Conservation (phyloP, 1,140 invertebrate genomes). For the Heliconius hermathena region DNA sequence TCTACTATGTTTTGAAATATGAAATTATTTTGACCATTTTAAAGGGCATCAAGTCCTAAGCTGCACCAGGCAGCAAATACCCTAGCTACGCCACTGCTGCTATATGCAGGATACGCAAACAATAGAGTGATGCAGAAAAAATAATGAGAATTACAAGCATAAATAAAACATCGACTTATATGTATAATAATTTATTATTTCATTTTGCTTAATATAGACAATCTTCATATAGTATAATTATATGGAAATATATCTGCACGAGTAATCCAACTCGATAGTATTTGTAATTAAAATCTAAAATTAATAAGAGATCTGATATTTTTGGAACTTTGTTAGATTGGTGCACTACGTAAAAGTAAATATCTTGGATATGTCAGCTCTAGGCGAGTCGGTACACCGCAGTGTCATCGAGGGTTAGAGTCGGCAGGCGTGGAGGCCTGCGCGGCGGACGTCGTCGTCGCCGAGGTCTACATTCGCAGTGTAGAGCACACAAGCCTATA, state of each 20-base stretch:
- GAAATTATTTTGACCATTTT: too few relatives aligned
- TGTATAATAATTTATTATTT: conserved; percentile 32
- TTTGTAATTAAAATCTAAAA: conserved; percentile 19
- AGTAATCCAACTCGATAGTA: conserved; percentile 16
- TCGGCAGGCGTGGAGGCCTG: conserved; percentile 66
- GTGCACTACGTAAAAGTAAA: conserved; percentile 47
- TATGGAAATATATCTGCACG: conserved; percentile 27
- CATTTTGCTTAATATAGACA: conserved; percentile 9
- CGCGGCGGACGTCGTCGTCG: conserved; percentile 72
- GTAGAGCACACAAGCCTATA: conserved; percentile 91
- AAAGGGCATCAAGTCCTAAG: too few relatives aligned
- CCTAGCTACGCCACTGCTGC: too few relatives aligned
- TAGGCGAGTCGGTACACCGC: conserved; percentile 74
- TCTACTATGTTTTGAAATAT: too few relatives aligned
- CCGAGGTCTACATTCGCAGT: conserved; percentile 87
- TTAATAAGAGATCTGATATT: conserved; percentile 25
- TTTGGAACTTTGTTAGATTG: conserved; percentile 42
- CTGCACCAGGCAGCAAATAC: too few relatives aligned
- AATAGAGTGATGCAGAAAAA: too few relatives aligned
- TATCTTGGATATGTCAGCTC: conserved; percentile 40
- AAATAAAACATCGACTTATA: conserved; percentile 17
- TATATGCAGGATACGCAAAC: too few relatives aligned
- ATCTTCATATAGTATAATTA: conserved; percentile 32
- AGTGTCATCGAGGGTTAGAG: conserved; percentile 68
- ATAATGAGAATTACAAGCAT: neutral